phyloP scores from a whole-genome alignment of 1,140 invertebrate genomes.

The Drosophila suzukii region DNA sequence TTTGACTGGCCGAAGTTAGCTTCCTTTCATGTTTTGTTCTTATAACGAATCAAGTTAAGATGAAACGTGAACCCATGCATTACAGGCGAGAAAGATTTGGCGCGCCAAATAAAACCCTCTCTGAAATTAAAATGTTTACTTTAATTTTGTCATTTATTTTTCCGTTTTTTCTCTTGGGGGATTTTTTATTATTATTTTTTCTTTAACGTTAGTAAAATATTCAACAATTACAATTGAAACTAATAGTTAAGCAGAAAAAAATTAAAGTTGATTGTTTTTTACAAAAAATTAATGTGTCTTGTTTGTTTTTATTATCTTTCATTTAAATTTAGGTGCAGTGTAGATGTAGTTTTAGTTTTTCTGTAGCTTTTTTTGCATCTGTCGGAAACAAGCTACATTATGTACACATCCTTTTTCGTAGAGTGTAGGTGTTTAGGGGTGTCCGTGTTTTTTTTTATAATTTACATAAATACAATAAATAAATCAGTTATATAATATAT shows the following conservation, averaged over 20 bases:
- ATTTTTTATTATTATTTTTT: slow-evolving; percentile 56
- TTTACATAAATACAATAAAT: slow-evolving; percentile 82
- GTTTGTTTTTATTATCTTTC: slow-evolving; percentile 31
- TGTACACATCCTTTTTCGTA: slow-evolving; percentile 54
- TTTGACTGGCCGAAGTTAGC: too few relatives aligned
- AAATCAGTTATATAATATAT: slow-evolving; percentile 69
- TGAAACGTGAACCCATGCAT: too few relatives aligned
- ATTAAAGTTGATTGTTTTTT: slow-evolving; percentile 64
- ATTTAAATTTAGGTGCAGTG: slow-evolving; percentile 43
- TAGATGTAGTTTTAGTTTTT: slow-evolving; percentile 26
- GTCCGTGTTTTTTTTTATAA: slow-evolving; percentile 33
- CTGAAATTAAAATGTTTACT: slow-evolving; percentile 16
- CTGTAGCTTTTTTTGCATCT: slow-evolving; percentile 13
- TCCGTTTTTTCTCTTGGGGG: slow-evolving; percentile 45
- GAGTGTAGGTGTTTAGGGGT: slow-evolving; percentile 27
- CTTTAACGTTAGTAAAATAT: slow-evolving; percentile 81
- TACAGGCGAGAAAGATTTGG: background rate
- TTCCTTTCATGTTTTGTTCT: too few relatives aligned
- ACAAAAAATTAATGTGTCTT: slow-evolving; percentile 75
- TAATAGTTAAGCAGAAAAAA: slow-evolving; percentile 78
- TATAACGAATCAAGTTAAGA: too few relatives aligned
- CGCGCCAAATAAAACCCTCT: background rate
- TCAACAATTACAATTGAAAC: slow-evolving; percentile 79
- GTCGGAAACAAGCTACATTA: slow-evolving; percentile 48
- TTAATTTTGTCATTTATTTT: slow-evolving; percentile 67